Base-by-base conservation (phyloP, 37 sponge, comb jelly and placozoan genomes). In the Crambe crambe region DNA sequence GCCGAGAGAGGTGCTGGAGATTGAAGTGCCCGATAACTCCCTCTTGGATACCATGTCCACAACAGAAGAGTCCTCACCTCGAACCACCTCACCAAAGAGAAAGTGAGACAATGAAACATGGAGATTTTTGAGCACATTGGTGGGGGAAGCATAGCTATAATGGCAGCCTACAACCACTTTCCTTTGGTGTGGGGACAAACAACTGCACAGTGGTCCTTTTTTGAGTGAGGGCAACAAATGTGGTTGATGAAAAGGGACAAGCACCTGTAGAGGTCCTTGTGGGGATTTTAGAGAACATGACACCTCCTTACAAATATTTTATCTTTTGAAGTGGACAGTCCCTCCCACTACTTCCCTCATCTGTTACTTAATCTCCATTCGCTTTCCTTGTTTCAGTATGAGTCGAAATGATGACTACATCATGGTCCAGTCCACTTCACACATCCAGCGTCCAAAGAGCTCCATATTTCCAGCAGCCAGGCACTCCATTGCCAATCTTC, bases 1-100 rank as follows among this genome's bases (percentile, higher is more conserved):
- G 36, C 57, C 89, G 5, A 44, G 84, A 27, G 87, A 87, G 43
- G 75, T 91, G 56, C 22, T 87, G 30, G 92, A 91, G 61, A 72
- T 91, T 25, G 92, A 91, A 23, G 73, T 82, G 18, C 67, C 92
- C 0, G 84, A 87, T 36, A 69, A 61, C n/a, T 37, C 63, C 37
- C 15, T 40, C 21, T 64, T 85, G 26, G 85, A 85, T 35, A 37
- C 17, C 74, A 34, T 21, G 22, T 32, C 32, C 39, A 34, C 38
- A 3, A 59, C 32, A 9, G 12, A 9, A 6, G 12, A 2, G 37
- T 23, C 57, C 5, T 21, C 10, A 9, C 1, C 22, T 56, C 21
- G 34, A 4, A 17, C 9, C 3, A 67, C 68, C 66, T 22, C 62
- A 35, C 68, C 79, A 10, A 78, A 78, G 9, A 63, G 79, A 78